Evolutionary conservation across 2,113 vertebrate species (phyloP), one percentile per base, ranked within the genome.

Genomic region (Plecotus auritus): DNA sequence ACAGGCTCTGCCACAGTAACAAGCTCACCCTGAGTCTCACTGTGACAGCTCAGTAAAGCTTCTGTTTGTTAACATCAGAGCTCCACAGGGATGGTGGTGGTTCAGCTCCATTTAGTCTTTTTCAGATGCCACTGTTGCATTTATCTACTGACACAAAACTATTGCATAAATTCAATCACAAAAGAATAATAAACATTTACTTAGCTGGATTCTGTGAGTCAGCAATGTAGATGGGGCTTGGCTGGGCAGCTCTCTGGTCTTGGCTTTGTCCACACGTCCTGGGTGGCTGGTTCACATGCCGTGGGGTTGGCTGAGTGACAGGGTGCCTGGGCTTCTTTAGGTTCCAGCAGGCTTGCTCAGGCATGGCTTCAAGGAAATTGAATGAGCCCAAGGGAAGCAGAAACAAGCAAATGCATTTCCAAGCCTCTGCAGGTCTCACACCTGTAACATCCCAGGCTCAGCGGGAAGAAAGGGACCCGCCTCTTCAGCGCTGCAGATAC

Each of bases 51-150:
- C 14, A 42, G 59, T 42, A 49, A 91, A 66, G 5, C 45, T 74
- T 17, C 26, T 42, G 37, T n/a, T 59, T 17, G 1, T 47, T 40
- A 22, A 1, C 1, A 1, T 42, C 3, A 9, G n/a, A 74, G 18
- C 9, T 26, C n/a, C 4, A 1, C 0, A 0, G 45, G 3, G 5
- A 18, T 30, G 40, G 17, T 3, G 26, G 18, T 22, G 69, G 23
- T 6, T 42, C 54, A 28, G 40, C 12, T 82, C 22, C 28, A 32
- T 17, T 59, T 28, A 14, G 23, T 61, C 16, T 76, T 49, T 61
- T 26, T 16, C 32, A 69, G 49, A 30, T 16, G 18, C 32, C 4
- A 16, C 13, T 47, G 7, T 59, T 74, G 47, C 7, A 12, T 90
- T 81, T 72, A 47, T 12, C 56, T 37, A 59, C 20, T 67, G 67